phyloP scores from a whole-genome alignment of 2,888 invertebrate genomes.

The Eupithecia subumbrata region DNA sequence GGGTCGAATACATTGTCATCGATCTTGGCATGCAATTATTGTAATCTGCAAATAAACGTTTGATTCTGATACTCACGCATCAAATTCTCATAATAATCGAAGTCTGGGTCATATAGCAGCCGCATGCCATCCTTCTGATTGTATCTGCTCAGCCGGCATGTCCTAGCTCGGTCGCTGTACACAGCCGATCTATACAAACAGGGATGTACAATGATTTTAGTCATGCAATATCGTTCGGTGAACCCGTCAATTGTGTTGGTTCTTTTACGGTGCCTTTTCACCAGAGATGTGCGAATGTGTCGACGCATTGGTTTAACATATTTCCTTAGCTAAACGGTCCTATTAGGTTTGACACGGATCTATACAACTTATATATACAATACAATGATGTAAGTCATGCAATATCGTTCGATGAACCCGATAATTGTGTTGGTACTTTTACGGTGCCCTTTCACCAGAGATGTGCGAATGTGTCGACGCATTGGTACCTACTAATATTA shows the following conservation, averaged over 20 bases:
- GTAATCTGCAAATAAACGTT: too few species aligned
- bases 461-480: background rate
- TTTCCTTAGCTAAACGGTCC: background rate
- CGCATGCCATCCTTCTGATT: constrained; percentile 95
- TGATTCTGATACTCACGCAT: constrained; percentile 95
- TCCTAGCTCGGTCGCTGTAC: constrained; percentile 93
- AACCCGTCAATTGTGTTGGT: constrained; percentile 38
- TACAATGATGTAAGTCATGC: constrained; percentile 49
- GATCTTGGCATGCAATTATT: too few species aligned
- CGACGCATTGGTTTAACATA: background rate
- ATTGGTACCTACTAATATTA: background rate
- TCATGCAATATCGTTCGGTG: constrained; percentile 55
- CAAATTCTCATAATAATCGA: constrained; percentile 96
- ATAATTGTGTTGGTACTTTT: background rate
- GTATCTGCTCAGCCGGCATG: constrained; percentile 92
- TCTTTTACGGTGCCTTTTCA: background rate
- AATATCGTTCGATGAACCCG: constrained; percentile 55
- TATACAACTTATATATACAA: constrained; percentile 56
- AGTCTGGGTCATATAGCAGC: constrained; percentile 95
- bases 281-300: background rate
- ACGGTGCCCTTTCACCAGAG: background rate
- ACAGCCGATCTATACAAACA: constrained; percentile 87
- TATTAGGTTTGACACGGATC: constrained; percentile 75
- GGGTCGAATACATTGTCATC: too few species aligned
- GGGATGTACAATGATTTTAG: constrained; percentile 43